phyloP scores from a whole-genome alignment of 2,888 invertebrate species.

The Trichopria drosophilae region DNA sequence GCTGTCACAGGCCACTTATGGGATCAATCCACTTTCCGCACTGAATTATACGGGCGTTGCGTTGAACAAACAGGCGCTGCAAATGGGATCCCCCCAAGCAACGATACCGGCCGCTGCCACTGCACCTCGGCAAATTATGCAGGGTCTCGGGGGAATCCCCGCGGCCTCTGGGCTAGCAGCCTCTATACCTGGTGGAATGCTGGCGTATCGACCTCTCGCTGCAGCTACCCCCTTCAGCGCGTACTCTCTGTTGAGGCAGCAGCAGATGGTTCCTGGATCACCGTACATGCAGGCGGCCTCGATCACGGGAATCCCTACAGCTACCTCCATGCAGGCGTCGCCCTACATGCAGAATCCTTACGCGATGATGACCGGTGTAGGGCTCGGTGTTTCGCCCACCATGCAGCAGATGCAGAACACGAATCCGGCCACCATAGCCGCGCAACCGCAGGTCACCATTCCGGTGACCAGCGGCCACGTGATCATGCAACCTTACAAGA shows the following conservation, averaged over 20 bases:
- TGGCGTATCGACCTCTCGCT: constrained; percentile 53
- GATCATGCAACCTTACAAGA: constrained; percentile 83
- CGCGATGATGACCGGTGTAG: constrained; percentile 50
- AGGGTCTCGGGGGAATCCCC: no score
- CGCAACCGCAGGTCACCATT: constrained; percentile 59
- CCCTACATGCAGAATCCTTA: constrained; percentile 54
- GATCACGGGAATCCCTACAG: constrained; percentile 39
- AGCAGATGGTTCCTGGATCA: constrained; percentile 49
- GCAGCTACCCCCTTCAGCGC: constrained; percentile 58
- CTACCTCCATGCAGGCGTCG: constrained; percentile 45
- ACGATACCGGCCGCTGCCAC: no score
- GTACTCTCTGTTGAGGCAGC: constrained; percentile 59
- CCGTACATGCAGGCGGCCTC: constrained; percentile 50
- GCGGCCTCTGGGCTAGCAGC: constrained; percentile 45
- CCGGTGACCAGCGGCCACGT: constrained; percentile 55
- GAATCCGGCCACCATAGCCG: constrained; percentile 54
- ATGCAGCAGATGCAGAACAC: constrained; percentile 50
- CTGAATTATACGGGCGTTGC: constrained; percentile 73
- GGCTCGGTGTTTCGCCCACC: constrained; percentile 59
- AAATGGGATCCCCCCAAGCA: constrained; percentile 53
- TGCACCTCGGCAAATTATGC: constrained; percentile 40
- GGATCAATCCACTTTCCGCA: constrained; percentile 63
- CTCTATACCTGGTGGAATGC: constrained; percentile 52
- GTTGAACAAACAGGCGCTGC: constrained; percentile 66
- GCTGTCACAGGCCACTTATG: constrained; percentile 57